Base-by-base conservation (phyloP, 2,888 invertebrate species). In the Toxonevra muliebris region DNA sequence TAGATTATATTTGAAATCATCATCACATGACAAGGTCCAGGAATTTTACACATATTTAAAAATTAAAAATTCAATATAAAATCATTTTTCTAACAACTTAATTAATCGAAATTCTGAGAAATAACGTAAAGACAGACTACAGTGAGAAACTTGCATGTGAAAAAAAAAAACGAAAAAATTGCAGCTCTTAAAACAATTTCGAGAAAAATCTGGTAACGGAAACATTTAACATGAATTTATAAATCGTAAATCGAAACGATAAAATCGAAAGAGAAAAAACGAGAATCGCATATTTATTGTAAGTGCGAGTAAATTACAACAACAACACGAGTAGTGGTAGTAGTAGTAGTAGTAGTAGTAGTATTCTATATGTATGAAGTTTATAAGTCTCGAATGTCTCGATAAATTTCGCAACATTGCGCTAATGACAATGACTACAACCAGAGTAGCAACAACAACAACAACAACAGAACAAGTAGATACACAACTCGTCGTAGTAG, bases 401-500 rank as follows among this genome's bases (percentile, higher is more conserved):
- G 54, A 54, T 54, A 54, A 54, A 54, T 54, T 54, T 54, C 54
- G 54, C 54, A 54, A 20, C 54, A 54, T 19, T 54, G 54, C 54
- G 54, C 54, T 54, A 54, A 54, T 59, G 59, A 59, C 41, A 41
- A 7, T 19, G 17, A 17, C 54, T 12, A 54, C 62, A 52, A 61
- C 45, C 13, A 42, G 13, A 20, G 30, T 52, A 52, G 13, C 11
- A 61, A 43, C 53, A 61, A 17, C 52, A 52, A 61, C 50, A 52
- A 41, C 53, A 61, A 50, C 41, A 63, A 54, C 41, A 53, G 53
- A 2, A 41, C 15, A 10, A 40, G 15, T 48, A 61, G 8, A 11
- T 40, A 43, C 59, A 54, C 43, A 43, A 13, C 41, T 58, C 17
- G 54, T 19, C 12, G 12, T 54, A 12, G 54, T 19, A 7, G 15